A percentile compares a stretch with the other conserved stretches of the same genome.
Conservation (phyloP, 2,113 vertebrate species). For the Eptesicus fuscus region DNA sequence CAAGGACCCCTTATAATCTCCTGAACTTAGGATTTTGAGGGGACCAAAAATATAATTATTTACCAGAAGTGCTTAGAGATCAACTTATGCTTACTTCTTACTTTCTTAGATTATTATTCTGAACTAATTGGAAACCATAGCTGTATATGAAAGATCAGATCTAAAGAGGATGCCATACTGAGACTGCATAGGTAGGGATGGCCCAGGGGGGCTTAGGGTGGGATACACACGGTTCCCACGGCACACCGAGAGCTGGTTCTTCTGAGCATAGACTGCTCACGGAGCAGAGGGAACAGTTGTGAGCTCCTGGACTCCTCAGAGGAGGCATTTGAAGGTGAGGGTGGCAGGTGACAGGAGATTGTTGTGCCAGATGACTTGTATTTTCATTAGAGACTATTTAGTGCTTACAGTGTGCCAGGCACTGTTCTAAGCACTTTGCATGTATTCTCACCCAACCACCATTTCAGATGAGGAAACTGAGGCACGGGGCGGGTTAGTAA, state of each 20-base stretch:
- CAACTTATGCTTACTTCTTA: not conserved
- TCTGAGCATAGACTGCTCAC: not conserved
- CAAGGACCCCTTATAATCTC: not conserved
- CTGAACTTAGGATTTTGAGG: not conserved
- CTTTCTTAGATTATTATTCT: not conserved
- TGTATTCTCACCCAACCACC: not conserved
- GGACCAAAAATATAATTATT: not conserved
- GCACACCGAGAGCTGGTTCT: fast-evolving
- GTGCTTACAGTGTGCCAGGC: not conserved
- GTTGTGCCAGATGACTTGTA: not conserved
- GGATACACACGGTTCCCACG: not conserved
- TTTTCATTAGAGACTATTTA: not conserved
- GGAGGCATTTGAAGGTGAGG: not conserved
- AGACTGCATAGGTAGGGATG: not conserved
- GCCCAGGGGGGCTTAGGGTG: fast-evolving
- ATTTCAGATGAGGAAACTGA: not conserved
- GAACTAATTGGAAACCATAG: not conserved
- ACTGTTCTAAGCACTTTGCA: not conserved
- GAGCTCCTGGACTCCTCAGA: not conserved
- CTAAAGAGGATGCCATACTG: not conserved
- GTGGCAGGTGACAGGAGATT: not conserved
- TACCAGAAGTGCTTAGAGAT: not conserved
- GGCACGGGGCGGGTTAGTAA: not conserved
- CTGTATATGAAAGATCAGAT: not conserved
- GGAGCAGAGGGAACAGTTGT: not conserved